These are phyloP conservation scores for Rallus limicola DNA, from an alignment of 2,113 vertebrate species.

Conservation along the genomic window DNA sequence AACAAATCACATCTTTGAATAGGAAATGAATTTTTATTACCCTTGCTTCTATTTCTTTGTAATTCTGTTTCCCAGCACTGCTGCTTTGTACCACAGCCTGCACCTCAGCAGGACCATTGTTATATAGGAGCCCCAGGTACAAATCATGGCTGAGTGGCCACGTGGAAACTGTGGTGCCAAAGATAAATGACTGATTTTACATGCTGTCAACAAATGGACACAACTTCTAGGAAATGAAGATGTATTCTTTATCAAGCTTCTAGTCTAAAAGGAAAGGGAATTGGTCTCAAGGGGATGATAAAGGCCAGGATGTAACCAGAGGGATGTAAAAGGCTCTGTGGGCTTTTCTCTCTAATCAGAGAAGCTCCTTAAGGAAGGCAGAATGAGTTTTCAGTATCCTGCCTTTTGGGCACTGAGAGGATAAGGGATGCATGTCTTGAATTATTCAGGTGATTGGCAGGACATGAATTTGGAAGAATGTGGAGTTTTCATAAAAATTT, in stretches of 20 bases:
- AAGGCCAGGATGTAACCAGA: not conserved
- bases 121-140: not conserved
- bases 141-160: too few species aligned
- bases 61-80: not conserved
- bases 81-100: not conserved
- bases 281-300: not conserved
- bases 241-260: not conserved
- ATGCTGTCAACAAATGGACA: not conserved
- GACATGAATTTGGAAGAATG: not conserved
- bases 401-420: not conserved
- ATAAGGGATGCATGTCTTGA: not conserved
- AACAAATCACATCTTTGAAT: not conserved
- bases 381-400: not conserved
- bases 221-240: not conserved
- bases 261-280: not conserved
- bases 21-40: not conserved
- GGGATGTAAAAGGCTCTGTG: not conserved
- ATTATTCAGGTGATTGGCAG: slow-evolving; percentile 36
- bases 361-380: not conserved
- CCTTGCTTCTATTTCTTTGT: not conserved
- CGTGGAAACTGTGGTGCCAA: not conserved
- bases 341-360: not conserved
- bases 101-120: not conserved
- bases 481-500: slow-evolving; percentile 36
- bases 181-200: not conserved